Evolutionary conservation across 2,113 vertebrate species (phyloP), one percentile per base, ranked within the genome.

Genomic region (Cebus imitator): DNA sequence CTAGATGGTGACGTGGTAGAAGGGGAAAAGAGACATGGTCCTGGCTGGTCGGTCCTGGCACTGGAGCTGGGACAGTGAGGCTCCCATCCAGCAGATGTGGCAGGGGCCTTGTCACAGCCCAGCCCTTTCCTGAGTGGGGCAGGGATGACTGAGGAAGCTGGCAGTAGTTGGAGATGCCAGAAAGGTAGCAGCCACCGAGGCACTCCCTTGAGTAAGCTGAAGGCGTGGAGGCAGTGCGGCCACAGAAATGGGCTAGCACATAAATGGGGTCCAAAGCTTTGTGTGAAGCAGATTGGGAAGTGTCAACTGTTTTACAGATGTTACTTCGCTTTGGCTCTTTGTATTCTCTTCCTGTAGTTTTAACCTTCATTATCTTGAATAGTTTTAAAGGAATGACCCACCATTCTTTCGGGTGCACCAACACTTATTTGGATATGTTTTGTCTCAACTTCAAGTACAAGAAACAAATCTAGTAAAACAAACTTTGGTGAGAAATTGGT

Each of bases 11-110:
- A 40, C 37, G 3, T 40, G 3, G 3, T 23, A 30, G 52, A n/a
- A 87, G 48, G 21, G 76, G n/a, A 72, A 25, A 16, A 75, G 48
- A n/a, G 48, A 30, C 2, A 0, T 18, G 16, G 52, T 75, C n/a
- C n/a, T n/a, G 7, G 23, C 21, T 32, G 6, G 11, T 50, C 5
- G 7, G 68, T 35, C 52, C 61, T 58, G 25, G 25, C 14, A 8
- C 72, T 1, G 6, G 27, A 80, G 43, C 17, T 25, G 79, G 14
- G 3, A 2, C 1, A 45, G 23, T 2, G 6, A 0, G 0, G 48
- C 5, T n/a, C 11, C 35, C 72, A 13, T 0, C 35, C 57, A n/a
- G 4, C n/a, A 21, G 37, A 43, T 37, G 8, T 13, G 43, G 23
- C 30, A 18, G 11, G 58, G 17, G 25, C 21, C 30, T 13, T 5